Evolutionary conservation across 1,140 invertebrate genomes (phyloP), one percentile per base, ranked within the genome.

Genomic region (Drosophila ogumai): DNA sequence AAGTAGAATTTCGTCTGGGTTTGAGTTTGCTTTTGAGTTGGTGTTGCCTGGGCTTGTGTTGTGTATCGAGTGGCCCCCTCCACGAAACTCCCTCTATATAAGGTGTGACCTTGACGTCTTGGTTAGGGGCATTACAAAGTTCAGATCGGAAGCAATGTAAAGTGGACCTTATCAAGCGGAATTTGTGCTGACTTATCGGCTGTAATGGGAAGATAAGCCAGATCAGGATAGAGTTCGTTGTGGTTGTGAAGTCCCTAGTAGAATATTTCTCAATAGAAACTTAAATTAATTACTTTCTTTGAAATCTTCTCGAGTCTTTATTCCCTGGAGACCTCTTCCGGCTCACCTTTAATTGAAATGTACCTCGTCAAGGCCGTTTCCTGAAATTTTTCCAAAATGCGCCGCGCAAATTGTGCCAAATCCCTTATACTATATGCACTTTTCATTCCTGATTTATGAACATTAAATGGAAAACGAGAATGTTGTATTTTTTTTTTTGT

Each of bases 391-490:
- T 81, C 36, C 47, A 60, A 63, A 67, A 46, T 73, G 66, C 79
- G 68, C 57, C 75, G 40, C 56, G 59, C 31, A 19, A 49, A 67
- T 74, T 58, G 31, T 65, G 36, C 68, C 59, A 80, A 82, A 79
- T 84, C 58, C 61, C 47, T 31, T 72, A 85, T 80, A 77, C 81
- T 81, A 71, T 57, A 86, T 85, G 78, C 82, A 86, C 54, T 86
- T 68, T 64, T 69, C 54, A 13, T 46, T 55, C 47, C 28, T 41
- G 68, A 86, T 85, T 78, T 71, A 86, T 65, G 82, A 75, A 52
- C 74, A 59, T 75, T 71, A 71, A 86, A 86, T 86, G 57, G 54
- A 67, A 67, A 69, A 69, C 52, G 66, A 57, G 74, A 86, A 67
- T 86, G 80, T 86, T 64, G 68, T 61, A 78, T 82, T 74, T 81